Percentiles rank a stretch among this genome's conserved stretches.
Evolutionary conservation across 64 coral and sea anemone genomes (phyloP).

Genomic region (Platygyra sinensis): DNA sequence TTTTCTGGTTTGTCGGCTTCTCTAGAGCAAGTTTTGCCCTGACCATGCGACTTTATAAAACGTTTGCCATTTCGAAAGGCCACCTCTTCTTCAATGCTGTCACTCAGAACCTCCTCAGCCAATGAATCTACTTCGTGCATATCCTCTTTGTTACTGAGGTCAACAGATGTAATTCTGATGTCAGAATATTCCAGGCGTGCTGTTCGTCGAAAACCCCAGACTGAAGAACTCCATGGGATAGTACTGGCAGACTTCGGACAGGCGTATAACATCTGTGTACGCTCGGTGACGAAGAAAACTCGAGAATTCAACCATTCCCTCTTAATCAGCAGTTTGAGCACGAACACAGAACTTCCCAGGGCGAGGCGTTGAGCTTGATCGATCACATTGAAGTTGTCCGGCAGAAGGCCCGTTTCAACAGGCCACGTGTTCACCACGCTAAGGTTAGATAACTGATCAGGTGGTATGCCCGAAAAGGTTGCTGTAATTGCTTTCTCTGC

Average conservation of each 20-base stretch:
- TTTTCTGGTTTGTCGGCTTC: no score
- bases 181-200: background rate
- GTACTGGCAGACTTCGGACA: no score
- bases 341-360: slow-evolving; percentile 13
- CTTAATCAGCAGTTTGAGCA: background rate
- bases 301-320: background rate
- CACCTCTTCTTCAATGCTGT: slow-evolving; percentile 24
- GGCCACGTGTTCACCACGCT: slow-evolving; percentile 37
- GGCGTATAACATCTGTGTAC: background rate
- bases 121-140: background rate
- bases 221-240: slow-evolving; percentile 49
- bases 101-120: background rate
- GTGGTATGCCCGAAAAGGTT: background rate
- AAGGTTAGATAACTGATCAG: background rate
- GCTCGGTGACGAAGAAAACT: slow-evolving; percentile 35
- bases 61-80: background rate
- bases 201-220: slow-evolving; percentile 56
- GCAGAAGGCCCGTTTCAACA: slow-evolving; percentile 5
- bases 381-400: background rate
- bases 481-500: background rate
- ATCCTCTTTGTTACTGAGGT: slow-evolving; percentile 4
- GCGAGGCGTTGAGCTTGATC: slow-evolving; percentile 38
- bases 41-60: slow-evolving; percentile 25
- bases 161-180: slow-evolving; percentile 13
- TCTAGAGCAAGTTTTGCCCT: background rate